Evolutionary conservation across 2,113 vertebrate genomes (phyloP).

Genomic region (Geococcyx californianus): DNA sequence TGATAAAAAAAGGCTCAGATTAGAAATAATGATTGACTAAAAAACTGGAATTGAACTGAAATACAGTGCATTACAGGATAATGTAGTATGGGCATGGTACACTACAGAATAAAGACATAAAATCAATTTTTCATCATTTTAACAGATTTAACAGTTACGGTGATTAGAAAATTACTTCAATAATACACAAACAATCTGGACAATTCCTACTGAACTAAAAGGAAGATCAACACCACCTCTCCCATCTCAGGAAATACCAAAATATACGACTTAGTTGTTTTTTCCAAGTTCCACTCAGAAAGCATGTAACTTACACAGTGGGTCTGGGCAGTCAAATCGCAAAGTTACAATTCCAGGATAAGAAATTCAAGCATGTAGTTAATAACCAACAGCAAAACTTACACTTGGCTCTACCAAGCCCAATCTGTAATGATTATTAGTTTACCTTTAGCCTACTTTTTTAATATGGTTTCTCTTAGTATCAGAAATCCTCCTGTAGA

Average conservation of each 20-base stretch:
- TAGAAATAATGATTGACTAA: not conserved
- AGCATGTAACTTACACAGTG: rapidly evolving
- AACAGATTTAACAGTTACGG: not conserved
- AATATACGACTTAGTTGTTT: not conserved
- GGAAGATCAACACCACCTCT: not conserved
- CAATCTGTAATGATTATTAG: not conserved
- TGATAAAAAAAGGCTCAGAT: not conserved
- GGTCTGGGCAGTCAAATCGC: not conserved
- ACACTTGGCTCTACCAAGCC: not conserved
- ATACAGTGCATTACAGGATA: not conserved
- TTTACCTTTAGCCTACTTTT: not conserved
- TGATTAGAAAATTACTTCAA: not conserved
- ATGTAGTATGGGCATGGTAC: not conserved
- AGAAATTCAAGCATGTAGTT: not conserved
- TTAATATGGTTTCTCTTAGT: not conserved
- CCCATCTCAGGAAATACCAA: not conserved
- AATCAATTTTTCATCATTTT: not conserved
- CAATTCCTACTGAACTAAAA: not conserved
- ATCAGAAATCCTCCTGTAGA: not conserved
- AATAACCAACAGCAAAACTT: not conserved
- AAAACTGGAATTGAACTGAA: not conserved
- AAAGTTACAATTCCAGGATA: not conserved
- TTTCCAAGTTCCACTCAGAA: not conserved
- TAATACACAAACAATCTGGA: not conserved
- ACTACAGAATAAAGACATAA: not conserved